Conservation (phyloP, 2,797 vertebrate species). For the Tangara arthus region DNA sequence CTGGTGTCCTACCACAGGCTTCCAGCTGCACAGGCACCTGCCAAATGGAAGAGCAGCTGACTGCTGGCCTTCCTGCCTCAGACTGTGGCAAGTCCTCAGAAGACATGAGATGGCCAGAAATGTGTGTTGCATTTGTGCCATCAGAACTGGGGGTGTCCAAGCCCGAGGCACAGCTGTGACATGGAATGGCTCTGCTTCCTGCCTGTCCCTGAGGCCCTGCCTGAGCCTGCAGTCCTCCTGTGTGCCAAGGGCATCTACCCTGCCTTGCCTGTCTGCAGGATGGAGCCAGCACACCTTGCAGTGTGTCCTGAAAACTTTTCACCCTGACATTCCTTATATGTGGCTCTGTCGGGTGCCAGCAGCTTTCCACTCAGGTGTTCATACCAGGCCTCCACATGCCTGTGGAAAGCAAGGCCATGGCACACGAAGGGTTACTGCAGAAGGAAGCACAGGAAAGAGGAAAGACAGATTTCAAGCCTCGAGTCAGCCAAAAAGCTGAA, state of each 20-base stretch:
- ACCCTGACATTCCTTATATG: fast-evolving
- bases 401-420: neutral
- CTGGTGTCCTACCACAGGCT: neutral
- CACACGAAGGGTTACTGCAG: neutral
- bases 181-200: fast-evolving
- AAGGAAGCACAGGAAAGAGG: neutral
- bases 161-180: fast-evolving
- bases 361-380: neutral
- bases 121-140: neutral
- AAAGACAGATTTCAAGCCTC: neutral
- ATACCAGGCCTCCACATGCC: neutral
- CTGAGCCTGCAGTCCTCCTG: neutral
- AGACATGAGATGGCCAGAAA: neutral
- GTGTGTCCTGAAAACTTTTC: neutral
- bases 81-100: neutral
- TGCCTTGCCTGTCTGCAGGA: neutral
- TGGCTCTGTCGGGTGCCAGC: neutral
- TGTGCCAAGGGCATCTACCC: fast-evolving
- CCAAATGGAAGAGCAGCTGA: neutral
- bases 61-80: neutral
- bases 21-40: neutral
- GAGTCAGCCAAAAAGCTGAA: neutral
- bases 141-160: neutral
- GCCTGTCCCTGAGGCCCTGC: neutral
- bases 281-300: neutral